phyloP scores from a whole-genome alignment of 2,797 vertebrate species.

The Halcyon smyrnensis region DNA sequence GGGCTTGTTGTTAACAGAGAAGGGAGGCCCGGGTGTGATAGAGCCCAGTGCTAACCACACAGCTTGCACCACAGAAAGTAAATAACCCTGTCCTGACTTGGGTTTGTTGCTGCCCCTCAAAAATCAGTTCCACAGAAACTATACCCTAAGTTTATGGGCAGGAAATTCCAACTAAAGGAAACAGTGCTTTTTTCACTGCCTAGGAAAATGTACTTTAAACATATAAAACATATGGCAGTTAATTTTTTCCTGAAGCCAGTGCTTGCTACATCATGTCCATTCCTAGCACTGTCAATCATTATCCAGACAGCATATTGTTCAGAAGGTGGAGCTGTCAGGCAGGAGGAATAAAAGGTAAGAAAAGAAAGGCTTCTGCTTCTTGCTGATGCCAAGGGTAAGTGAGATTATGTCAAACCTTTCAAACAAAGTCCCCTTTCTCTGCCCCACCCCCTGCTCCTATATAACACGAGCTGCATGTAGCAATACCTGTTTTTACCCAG shows the following conservation, averaged over 20 bases:
- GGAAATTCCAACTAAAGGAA: not conserved
- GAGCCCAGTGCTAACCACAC: not conserved
- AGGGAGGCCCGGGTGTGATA: not conserved
- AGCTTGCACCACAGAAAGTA: not conserved
- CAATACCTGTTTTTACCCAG: slow-evolving; percentile 17
- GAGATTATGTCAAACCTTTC: slow-evolving; percentile 54
- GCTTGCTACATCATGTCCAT: not conserved
- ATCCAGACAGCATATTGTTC: slow-evolving; percentile 57
- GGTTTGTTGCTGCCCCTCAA: not conserved
- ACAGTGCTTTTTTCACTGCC: not conserved
- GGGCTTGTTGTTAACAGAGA: not conserved
- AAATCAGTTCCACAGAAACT: not conserved
- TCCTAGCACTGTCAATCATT: slow-evolving; percentile 73
- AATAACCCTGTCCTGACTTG: not conserved
- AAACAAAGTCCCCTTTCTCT: not conserved
- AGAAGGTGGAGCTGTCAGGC: slow-evolving; percentile 68
- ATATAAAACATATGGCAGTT: not conserved
- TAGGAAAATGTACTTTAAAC: not conserved
- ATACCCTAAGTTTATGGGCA: not conserved
- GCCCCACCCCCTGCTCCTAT: slow-evolving; percentile 70
- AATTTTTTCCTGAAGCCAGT: not conserved
- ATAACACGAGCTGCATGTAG: slow-evolving; percentile 34
- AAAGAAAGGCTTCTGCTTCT: slow-evolving; percentile 50
- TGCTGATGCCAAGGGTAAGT: slow-evolving; percentile 14
- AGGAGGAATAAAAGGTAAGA: slow-evolving; percentile 38